Percentiles rank a stretch among this genome's conserved stretches.
These are phyloP conservation scores for Paratilapia polleni DNA, from an alignment of 2,113 vertebrate species.

Conservation along the genomic window DNA sequence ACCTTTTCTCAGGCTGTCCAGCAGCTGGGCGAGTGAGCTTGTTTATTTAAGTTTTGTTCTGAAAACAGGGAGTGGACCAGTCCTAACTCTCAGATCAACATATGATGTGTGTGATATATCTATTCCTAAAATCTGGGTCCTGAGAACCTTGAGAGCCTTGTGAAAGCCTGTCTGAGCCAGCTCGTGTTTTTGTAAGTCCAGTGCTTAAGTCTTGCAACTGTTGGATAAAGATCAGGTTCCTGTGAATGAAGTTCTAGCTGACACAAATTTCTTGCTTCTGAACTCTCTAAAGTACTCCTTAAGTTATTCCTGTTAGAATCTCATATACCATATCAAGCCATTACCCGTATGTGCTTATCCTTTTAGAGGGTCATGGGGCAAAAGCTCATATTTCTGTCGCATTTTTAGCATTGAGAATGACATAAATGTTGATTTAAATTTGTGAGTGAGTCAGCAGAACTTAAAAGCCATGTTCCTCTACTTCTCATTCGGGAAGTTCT, in stretches of 20 bases:
- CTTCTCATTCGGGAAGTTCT: neutral
- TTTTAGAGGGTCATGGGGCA: neutral
- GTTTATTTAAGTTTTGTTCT: conserved; percentile 63
- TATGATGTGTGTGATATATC: conserved; percentile 30
- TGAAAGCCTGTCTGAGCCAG: conserved; percentile 11
- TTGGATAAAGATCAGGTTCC: conserved; percentile 41
- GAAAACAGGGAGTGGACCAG: conserved; percentile 56
- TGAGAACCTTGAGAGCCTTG: neutral
- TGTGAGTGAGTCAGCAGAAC: neutral
- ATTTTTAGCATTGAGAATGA: neutral
- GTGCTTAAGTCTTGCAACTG: conserved; percentile 10
- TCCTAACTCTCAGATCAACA: conserved; percentile 49
- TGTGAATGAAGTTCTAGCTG: conserved; percentile 15
- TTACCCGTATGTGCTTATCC: neutral
- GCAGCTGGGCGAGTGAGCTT: neutral
- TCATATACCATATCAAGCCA: neutral
- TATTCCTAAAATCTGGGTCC: conserved; percentile 19
- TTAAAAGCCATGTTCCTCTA: neutral
- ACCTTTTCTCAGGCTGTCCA: conserved; percentile 30
- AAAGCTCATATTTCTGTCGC: conserved; percentile 20
- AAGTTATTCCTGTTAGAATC: conserved; percentile 23
- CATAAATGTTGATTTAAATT: conserved; percentile 17
- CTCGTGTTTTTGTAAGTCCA: neutral
- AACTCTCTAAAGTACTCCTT: conserved; percentile 18
- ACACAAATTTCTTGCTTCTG: neutral